Conservation (phyloP, 2,113 vertebrate species). For the Sylvilagus bachmani region DNA sequence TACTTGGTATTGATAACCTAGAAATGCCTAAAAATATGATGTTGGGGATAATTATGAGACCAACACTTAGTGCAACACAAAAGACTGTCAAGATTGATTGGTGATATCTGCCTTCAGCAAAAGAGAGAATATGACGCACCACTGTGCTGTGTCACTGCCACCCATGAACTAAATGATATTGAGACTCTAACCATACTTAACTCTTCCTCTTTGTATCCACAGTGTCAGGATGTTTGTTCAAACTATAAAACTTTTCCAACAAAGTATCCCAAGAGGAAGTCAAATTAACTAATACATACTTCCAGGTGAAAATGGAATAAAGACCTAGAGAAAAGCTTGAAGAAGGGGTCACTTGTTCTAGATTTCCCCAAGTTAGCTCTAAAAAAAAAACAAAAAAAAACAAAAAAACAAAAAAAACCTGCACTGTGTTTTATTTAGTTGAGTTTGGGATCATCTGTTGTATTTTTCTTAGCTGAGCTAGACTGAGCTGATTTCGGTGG, state of each 20-base stretch:
- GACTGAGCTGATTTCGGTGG: neutral
- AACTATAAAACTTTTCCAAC: neutral
- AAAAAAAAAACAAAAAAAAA: neutral
- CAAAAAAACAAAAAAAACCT: neutral
- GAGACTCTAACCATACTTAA: neutral
- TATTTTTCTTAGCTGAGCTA: conserved; percentile 42
- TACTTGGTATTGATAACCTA: neutral
- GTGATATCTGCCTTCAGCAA: neutral
- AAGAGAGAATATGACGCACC: neutral
- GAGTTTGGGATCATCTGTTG: neutral
- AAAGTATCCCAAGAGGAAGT: neutral
- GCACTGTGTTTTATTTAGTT: neutral
- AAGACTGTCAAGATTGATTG: neutral
- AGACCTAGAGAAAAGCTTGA: conserved; percentile 10
- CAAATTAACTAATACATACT: neutral
- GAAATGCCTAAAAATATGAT: neutral
- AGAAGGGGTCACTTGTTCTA: neutral
- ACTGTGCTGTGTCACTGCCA: neutral
- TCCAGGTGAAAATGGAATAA: neutral
- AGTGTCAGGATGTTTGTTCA: neutral
- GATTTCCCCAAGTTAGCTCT: neutral
- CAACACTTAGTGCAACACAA: neutral
- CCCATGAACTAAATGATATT: neutral
- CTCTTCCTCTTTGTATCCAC: neutral
- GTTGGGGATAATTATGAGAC: neutral